Percentiles rank a stretch among this genome's conserved stretches.
These are phyloP conservation scores for Alaudala cheleensis DNA, from an alignment of 2,113 vertebrate species.

Conservation along the genomic window DNA sequence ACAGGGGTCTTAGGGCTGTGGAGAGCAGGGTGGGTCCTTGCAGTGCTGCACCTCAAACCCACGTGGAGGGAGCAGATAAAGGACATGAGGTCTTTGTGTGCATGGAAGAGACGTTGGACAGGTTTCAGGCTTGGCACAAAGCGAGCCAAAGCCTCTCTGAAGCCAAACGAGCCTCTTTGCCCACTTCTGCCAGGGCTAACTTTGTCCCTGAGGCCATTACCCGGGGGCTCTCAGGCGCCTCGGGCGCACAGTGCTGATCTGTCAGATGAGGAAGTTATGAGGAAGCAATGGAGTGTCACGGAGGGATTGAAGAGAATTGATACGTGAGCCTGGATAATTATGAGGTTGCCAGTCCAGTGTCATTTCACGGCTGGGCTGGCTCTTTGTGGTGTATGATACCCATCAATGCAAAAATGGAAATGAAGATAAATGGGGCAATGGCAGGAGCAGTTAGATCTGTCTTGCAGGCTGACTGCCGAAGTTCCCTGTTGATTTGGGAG, in stretches of 20 bases:
- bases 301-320: conserved; percentile 69
- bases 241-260: conserved; percentile 51
- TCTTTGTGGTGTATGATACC: conserved; percentile 67
- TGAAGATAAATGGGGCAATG: conserved; percentile 69
- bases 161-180: background rate
- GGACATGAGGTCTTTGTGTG: background rate
- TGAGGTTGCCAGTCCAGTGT: conserved; percentile 65
- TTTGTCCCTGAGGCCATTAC: conserved; percentile 38
- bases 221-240: conserved; percentile 5
- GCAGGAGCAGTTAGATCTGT: conserved; percentile 51
- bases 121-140: background rate
- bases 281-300: conserved; percentile 58
- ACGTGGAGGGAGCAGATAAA: background rate
- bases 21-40: background rate
- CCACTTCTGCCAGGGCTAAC: conserved; percentile 49
- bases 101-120: background rate
- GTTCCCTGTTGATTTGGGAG: conserved; percentile 31
- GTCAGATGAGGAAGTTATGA: conserved; percentile 62
- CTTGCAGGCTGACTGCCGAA: background rate
- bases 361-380: conserved; percentile 72
- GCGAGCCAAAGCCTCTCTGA: background rate
- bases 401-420: conserved; percentile 71
- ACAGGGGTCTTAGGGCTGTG: fast-evolving
- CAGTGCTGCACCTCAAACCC: background rate
- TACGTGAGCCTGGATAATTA: conserved; percentile 67